Evolutionary conservation across 2,797 vertebrate genomes (phyloP).

Genomic region (Cossypha polioptera): DNA sequence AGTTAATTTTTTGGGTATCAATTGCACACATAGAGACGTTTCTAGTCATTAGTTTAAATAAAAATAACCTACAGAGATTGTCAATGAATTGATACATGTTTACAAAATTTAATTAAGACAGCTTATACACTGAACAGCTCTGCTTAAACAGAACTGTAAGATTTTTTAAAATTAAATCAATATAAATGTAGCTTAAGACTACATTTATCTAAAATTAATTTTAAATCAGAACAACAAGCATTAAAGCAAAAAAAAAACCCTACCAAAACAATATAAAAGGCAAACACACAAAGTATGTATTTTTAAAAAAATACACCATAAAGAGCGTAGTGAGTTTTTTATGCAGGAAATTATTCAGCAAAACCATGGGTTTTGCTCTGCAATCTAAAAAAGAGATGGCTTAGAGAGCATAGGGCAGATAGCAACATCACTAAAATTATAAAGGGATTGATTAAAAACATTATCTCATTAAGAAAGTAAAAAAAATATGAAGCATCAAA

Average conservation of each 20-base stretch:
- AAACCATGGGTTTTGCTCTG: background rate
- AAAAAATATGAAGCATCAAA: background rate
- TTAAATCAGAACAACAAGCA: background rate
- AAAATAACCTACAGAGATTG: background rate
- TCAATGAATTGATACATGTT: background rate
- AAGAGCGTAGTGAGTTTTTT: background rate
- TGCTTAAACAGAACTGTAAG: background rate
- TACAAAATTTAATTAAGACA: background rate
- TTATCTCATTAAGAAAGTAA: background rate
- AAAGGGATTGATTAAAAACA: background rate
- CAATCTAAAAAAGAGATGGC: background rate
- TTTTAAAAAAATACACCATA: background rate
- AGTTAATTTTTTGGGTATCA: background rate
- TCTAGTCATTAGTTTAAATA: background rate
- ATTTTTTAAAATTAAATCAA: background rate
- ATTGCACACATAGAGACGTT: background rate
- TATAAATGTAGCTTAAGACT: background rate
- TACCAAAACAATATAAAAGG: background rate
- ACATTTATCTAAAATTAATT: background rate
- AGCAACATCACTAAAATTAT: background rate
- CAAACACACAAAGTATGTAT: background rate
- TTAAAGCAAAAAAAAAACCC: background rate
- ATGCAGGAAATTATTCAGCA: background rate
- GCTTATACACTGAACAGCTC: background rate
- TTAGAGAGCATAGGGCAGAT: background rate